Conservation (phyloP, 1,140 invertebrate genomes). For the Bicyclus anynana region DNA sequence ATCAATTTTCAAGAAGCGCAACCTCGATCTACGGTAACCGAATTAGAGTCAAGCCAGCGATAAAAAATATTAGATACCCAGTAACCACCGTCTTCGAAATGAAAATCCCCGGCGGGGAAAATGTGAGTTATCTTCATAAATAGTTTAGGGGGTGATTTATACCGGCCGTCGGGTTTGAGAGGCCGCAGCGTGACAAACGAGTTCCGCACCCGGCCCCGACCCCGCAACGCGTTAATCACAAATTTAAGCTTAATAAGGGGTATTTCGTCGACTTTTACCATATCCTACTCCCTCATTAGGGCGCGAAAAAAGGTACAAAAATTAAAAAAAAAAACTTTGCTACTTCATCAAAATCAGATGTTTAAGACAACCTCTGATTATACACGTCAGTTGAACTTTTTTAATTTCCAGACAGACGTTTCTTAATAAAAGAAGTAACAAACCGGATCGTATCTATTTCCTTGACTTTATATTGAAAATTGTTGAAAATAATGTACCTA, state of each 20-base stretch:
- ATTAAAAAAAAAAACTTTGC: slow-evolving; percentile 29
- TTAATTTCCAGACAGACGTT: background rate
- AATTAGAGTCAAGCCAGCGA: slow-evolving; percentile 25
- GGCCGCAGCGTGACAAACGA: slow-evolving; percentile 50
- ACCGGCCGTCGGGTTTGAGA: slow-evolving; percentile 37
- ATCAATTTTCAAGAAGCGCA: too few species aligned
- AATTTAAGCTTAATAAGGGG: slow-evolving; percentile 36
- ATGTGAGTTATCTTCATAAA: slow-evolving; percentile 51
- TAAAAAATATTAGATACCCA: slow-evolving; percentile 43
- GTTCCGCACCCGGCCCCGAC: slow-evolving; percentile 24
- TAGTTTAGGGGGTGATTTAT: slow-evolving; percentile 54
- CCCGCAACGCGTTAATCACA: slow-evolving; percentile 39
- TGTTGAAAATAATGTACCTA: background rate
- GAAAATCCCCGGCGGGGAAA: slow-evolving; percentile 26
- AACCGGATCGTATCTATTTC: too few species aligned
- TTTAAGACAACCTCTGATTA: too few species aligned
- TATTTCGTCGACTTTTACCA: slow-evolving; percentile 14
- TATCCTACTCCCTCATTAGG: background rate
- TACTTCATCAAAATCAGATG: slow-evolving; percentile 34
- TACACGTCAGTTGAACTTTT: too few species aligned
- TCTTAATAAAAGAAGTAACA: background rate
- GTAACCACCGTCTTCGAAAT: slow-evolving; percentile 34
- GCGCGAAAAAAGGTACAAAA: background rate
- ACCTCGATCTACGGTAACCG: too few species aligned
- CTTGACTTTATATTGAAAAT: too few species aligned